Conservation (phyloP, 2,113 vertebrate genomes). For the Pachypanchax playfairii region DNA sequence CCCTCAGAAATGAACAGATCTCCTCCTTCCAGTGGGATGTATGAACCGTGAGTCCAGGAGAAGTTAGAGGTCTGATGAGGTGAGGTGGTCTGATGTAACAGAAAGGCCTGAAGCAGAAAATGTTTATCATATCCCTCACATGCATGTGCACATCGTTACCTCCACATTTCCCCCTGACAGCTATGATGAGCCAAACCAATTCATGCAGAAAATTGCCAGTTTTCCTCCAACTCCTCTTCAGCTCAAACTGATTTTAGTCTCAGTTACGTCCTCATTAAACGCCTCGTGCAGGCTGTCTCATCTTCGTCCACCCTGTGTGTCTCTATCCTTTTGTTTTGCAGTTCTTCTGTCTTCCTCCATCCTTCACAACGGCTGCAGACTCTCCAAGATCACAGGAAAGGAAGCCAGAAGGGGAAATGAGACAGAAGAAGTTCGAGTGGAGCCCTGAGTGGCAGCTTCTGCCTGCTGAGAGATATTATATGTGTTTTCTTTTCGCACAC, state of each 20-base stretch:
- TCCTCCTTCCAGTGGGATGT: too few relatives aligned
- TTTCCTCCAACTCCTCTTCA: conserved; percentile 40
- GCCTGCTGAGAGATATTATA: conserved; percentile 1
- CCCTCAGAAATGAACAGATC: too few relatives aligned
- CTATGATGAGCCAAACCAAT: conserved; percentile 45
- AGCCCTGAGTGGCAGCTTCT: not conserved
- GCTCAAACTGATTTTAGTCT: conserved; percentile 41
- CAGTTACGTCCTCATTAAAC: conserved; percentile 34
- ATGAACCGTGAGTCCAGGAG: too few relatives aligned
- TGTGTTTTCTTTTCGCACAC: not conserved
- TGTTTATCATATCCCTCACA: conserved; percentile 57
- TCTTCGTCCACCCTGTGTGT: conserved; percentile 10
- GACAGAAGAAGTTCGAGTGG: too few relatives aligned
- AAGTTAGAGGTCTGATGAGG: too few relatives aligned
- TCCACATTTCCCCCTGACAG: conserved; percentile 46
- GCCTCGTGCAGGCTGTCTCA: conserved; percentile 9
- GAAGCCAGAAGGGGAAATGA: not conserved
- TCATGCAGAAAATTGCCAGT: conserved; percentile 66
- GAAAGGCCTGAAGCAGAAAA: conserved; percentile 13
- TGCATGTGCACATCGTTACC: conserved; percentile 30
- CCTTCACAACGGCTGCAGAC: not conserved
- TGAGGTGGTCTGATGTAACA: too few relatives aligned
- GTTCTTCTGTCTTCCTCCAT: not conserved
- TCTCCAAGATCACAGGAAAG: not conserved
- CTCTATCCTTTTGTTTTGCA: conserved; percentile 8